These are phyloP conservation scores for Anarsia innoxiella DNA, from an alignment of 2,888 invertebrate species.

Conservation along the genomic window DNA sequence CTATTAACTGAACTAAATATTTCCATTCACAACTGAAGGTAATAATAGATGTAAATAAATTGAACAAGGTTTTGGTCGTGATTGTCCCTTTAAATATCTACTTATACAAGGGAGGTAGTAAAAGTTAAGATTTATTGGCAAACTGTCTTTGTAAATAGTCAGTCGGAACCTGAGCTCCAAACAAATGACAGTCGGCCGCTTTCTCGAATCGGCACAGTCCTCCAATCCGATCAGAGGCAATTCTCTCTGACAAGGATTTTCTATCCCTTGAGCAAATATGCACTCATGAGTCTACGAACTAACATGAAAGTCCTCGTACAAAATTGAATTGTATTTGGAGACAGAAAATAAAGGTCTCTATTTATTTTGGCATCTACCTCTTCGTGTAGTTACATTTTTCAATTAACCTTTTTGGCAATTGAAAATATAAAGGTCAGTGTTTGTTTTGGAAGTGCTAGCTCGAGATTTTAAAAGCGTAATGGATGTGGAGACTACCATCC, in stretches of 20 bases:
- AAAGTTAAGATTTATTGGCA: conserved; percentile 21
- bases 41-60: no score
- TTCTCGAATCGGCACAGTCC: conserved; percentile 30
- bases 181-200: conserved; percentile 45
- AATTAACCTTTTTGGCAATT: conserved; percentile 9
- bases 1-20: no score
- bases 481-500: no score
- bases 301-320: conserved; percentile 42
- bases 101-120: no score
- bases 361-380: conserved; percentile 27
- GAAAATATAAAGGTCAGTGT: conserved; percentile 2
- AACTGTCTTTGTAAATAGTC: conserved; percentile 26
- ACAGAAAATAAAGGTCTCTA: conserved; percentile 31
- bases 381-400: conserved; percentile 19
- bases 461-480: no score
- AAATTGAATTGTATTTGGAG: conserved; percentile 53
- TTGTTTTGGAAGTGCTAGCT: conserved; percentile 1
- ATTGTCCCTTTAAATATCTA: no score
- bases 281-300: conserved; percentile 49
- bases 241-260: conserved; percentile 54
- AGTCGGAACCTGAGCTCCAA: conserved; percentile 24
- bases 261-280: conserved; percentile 57
- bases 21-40: no score
- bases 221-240: conserved; percentile 57
- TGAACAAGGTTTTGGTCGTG: no score